These are phyloP conservation scores for Papio anubis DNA, from an alignment of 2,113 vertebrate genomes.

Conservation along the genomic window DNA sequence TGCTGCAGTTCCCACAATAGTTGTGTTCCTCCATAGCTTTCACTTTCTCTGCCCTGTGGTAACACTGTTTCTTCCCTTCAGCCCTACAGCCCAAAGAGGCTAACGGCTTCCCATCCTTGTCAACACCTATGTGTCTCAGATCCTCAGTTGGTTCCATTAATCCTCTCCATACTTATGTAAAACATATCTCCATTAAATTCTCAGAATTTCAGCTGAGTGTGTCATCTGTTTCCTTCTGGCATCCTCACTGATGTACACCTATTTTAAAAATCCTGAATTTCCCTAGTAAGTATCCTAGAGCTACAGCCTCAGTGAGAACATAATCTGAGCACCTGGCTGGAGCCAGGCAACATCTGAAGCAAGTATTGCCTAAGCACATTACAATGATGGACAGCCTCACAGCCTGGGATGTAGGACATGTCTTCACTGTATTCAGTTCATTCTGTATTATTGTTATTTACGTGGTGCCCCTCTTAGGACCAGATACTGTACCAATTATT, in stretches of 20 bases:
- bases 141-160: neutral
- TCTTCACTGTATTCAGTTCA: neutral
- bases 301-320: neutral
- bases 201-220: neutral
- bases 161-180: neutral
- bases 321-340: neutral
- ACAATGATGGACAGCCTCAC: neutral
- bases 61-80: neutral
- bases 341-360: neutral
- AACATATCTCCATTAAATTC: neutral
- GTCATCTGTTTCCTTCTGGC: neutral
- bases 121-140: neutral
- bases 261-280: neutral
- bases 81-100: rapidly evolving
- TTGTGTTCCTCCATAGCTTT: neutral
- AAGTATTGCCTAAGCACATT: neutral
- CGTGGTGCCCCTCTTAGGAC: neutral
- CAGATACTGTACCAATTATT: neutral
- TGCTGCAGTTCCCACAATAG: rapidly evolving
- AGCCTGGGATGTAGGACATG: neutral
- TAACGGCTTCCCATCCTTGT: neutral
- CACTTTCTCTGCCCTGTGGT: neutral
- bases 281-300: neutral
- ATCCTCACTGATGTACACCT: neutral
- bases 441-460: neutral